These are phyloP conservation scores for Rhodophaea formosa DNA, from an alignment of 2,888 invertebrate species.

Conservation along the genomic window DNA sequence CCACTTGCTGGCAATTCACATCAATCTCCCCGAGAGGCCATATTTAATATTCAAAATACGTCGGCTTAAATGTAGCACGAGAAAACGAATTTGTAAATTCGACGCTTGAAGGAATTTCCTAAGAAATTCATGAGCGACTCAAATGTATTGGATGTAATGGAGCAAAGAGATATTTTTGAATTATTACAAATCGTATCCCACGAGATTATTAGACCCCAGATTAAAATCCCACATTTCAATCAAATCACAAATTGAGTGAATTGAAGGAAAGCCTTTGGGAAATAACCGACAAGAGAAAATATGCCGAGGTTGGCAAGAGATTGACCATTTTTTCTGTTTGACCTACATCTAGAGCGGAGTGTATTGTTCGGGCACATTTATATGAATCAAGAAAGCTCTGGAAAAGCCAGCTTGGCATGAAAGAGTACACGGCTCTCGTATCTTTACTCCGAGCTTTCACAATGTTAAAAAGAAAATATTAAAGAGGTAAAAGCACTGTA, in stretches of 20 bases:
- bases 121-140: not conserved
- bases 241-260: not conserved
- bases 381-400: conserved; percentile 1
- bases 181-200: not conserved
- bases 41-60: not conserved
- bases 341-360: not conserved
- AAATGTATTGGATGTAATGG: not conserved
- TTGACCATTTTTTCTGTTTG: conserved; percentile 7
- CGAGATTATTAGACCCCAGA: not conserved
- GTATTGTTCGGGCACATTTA: not conserved
- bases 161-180: not conserved
- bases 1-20: conserved; percentile 2
- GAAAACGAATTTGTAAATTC: not conserved
- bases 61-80: not conserved
- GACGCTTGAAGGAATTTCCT: not conserved
- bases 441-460: not conserved
- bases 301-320: not conserved
- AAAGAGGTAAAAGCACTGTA: not conserved
- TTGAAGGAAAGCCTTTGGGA: not conserved
- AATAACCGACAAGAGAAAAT: not conserved
- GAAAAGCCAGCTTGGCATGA: conserved; percentile 4
- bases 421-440: not conserved
- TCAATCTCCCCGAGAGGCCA: not conserved
- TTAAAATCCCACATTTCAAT: not conserved
- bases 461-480: not conserved